A percentile compares a stretch with the other conserved stretches of the same genome.
These are phyloP conservation scores for Litocranius walleri DNA, from an alignment of 2,113 vertebrate genomes.

Conservation along the genomic window DNA sequence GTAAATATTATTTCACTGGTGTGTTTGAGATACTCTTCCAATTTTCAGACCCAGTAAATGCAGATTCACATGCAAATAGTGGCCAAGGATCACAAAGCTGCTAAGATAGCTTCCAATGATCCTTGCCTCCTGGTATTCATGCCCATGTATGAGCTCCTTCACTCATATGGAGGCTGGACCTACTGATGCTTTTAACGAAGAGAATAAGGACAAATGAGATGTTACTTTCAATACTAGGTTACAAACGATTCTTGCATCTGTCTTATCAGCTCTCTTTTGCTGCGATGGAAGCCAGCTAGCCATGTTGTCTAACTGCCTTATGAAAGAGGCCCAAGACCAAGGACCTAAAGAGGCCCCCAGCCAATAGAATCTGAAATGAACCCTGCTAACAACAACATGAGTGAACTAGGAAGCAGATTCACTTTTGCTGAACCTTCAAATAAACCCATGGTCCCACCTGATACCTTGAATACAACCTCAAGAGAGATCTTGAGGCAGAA, in stretches of 20 bases:
- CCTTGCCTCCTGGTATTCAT: background rate
- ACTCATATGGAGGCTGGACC: background rate
- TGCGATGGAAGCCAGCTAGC: background rate
- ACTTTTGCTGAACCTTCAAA: background rate
- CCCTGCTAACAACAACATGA: background rate
- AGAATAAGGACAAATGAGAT: background rate
- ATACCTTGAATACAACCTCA: background rate
- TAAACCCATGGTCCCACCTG: background rate
- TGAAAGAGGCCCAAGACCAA: background rate
- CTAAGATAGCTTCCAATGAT: background rate
- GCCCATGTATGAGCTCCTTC: background rate
- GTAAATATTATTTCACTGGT: slow-evolving; percentile 39
- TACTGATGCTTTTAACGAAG: background rate
- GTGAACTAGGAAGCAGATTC: background rate
- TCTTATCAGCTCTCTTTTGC: background rate
- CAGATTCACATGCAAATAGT: background rate
- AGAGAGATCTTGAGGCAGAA: background rate
- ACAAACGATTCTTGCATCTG: background rate
- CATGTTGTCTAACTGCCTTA: background rate
- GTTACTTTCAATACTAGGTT: background rate
- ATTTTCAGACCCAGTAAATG: slow-evolving; percentile 31
- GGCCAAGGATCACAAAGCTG: background rate
- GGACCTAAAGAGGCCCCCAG: background rate
- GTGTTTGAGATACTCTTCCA: background rate
- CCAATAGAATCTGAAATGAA: background rate